Evolutionary conservation across 2,113 vertebrate species (phyloP).

Genomic region (Antennarius striatus): DNA sequence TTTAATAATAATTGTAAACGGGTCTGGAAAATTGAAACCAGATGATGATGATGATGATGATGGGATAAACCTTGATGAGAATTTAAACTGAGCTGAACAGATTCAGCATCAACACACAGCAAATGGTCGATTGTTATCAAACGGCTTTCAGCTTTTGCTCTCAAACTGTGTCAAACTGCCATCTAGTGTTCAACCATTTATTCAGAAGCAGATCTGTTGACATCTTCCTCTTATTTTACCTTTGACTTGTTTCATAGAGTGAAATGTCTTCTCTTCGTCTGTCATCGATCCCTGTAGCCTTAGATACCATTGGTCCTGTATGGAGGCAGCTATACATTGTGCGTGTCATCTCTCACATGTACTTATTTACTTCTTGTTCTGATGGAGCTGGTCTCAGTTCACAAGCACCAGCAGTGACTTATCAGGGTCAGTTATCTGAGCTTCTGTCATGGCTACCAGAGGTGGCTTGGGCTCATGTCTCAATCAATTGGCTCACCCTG

Average conservation of each 20-base stretch:
- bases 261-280: background rate
- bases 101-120: constrained; percentile 42
- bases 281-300: too few species aligned
- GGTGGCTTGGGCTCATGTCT: constrained; percentile 21
- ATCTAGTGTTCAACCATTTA: constrained; percentile 49
- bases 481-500: constrained; percentile 14
- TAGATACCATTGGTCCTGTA: too few species aligned
- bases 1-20: too few species aligned
- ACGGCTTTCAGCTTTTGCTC: constrained; percentile 1
- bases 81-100: background rate
- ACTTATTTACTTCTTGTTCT: background rate
- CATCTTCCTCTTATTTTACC: too few species aligned
- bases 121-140: constrained; percentile 24
- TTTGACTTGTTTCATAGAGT: background rate
- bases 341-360: background rate
- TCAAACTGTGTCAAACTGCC: constrained; percentile 56
- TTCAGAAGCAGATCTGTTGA: too few species aligned
- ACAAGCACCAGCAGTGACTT: constrained; percentile 41
- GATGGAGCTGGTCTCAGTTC: constrained; percentile 36
- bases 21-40: too few species aligned
- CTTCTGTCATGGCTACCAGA: constrained; percentile 33
- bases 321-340: too few species aligned
- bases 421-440: constrained; percentile 55
- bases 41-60: too few species aligned
- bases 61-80: too few species aligned